phyloP scores from a whole-genome alignment of 1,140 invertebrate genomes.

The Copidosoma floridanum region DNA sequence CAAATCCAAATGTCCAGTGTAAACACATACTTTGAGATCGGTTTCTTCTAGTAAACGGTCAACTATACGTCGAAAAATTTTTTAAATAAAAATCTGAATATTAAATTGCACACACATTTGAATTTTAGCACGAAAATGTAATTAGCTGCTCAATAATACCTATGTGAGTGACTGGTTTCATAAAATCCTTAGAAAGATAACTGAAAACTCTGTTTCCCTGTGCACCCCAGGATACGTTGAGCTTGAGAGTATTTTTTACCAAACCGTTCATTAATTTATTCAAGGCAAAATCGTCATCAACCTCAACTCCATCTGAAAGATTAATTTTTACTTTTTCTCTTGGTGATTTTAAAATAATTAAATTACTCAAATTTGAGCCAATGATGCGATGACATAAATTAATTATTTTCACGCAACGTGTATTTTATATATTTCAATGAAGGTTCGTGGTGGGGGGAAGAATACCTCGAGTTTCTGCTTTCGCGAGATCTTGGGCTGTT shows the following conservation, averaged over 20 bases:
- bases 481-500: background rate
- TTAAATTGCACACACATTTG: constrained; percentile 25
- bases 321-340: too few relatives aligned
- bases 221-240: constrained; percentile 62
- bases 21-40: constrained; percentile 66
- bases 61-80: too few relatives aligned
- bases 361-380: too few relatives aligned
- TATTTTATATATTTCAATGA: too few relatives aligned
- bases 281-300: constrained; percentile 47
- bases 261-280: constrained; percentile 68
- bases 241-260: constrained; percentile 63
- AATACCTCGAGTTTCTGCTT: background rate
- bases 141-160: constrained; percentile 58
- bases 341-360: too few relatives aligned
- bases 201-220: constrained; percentile 65
- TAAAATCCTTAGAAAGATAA: constrained; percentile 70
- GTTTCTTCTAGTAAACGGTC: constrained; percentile 70
- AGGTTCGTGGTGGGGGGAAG: too few relatives aligned
- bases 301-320: background rate
- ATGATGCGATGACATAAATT: too few relatives aligned
- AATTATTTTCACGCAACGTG: too few relatives aligned
- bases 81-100: background rate
- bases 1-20: constrained; percentile 70
- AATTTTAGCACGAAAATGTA: background rate
- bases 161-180: constrained; percentile 76